Percentiles rank a stretch among this genome's conserved stretches.
Conservation (phyloP, 2,888 invertebrate species). For the Ephialtes manifestator region DNA sequence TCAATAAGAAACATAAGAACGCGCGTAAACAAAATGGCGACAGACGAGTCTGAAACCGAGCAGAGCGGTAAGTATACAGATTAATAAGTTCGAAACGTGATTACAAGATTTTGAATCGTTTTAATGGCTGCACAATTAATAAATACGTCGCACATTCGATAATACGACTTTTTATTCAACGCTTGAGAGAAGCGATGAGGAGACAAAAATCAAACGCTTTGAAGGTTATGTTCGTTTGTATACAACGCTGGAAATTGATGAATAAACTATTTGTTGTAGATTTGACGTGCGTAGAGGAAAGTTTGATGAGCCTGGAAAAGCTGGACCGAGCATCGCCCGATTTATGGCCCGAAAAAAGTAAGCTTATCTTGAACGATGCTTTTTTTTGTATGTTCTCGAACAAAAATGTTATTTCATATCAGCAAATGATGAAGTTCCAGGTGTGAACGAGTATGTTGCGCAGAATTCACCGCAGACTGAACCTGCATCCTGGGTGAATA, state of each 20-base stretch:
- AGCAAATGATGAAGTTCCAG: conserved; percentile 91
- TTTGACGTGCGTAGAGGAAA: conserved; percentile 88
- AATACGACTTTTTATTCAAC: not conserved
- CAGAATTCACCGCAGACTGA: conserved; percentile 89
- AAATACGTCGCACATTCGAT: not conserved
- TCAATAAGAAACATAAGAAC: conserved; percentile 15
- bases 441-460: conserved; percentile 94
- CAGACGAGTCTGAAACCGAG: conserved; percentile 89
- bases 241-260: conserved; percentile 3
- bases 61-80: conserved; percentile 88
- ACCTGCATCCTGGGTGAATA: conserved; percentile 90
- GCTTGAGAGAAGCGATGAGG: not conserved
- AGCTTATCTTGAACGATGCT: conserved; percentile 83
- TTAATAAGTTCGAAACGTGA: conserved; percentile 33
- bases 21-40: conserved; percentile 88
- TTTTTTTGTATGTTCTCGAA: not conserved
- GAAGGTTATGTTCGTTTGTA: conserved; percentile 41
- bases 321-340: conserved; percentile 98
- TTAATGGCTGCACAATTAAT: not conserved
- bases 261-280: conserved; percentile 71
- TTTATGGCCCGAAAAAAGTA: conserved; percentile 98
- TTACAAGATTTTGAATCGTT: not conserved
- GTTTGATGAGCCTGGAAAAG: conserved; percentile 95
- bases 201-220: conserved; percentile 1
- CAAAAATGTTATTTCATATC: conserved; percentile 71